phyloP scores from a whole-genome alignment of 2,113 vertebrate species.

The Ctenomys sociabilis region DNA sequence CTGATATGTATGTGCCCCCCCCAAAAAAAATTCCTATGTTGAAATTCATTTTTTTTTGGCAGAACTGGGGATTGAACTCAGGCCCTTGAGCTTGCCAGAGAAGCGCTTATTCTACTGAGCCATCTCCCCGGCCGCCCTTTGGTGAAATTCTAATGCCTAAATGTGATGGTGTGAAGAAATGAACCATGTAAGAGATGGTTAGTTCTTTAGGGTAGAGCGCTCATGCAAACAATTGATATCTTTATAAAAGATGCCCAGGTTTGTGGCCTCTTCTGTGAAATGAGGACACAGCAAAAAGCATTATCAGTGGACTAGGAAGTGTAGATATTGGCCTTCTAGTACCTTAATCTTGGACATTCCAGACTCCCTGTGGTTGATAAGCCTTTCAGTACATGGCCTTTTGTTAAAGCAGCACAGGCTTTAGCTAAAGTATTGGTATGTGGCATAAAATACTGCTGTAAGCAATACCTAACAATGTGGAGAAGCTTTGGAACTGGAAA shows the following conservation, averaged over 20 bases:
- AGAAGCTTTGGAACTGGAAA: background rate
- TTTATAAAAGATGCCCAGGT: background rate
- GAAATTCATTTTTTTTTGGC: background rate
- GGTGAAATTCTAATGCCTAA: background rate
- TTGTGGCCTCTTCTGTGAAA: background rate
- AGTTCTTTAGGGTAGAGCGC: background rate
- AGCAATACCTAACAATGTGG: background rate
- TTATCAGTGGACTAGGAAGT: background rate
- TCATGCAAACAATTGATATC: background rate
- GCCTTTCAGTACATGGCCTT: background rate
- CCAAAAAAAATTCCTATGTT: background rate
- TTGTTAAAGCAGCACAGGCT: background rate
- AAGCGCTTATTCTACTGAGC: too few species aligned
- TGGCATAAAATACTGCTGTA: rapidly evolving
- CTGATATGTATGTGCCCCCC: background rate
- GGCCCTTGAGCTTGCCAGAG: too few species aligned
- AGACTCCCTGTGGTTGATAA: background rate
- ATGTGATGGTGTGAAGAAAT: background rate
- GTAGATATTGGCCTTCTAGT: background rate
- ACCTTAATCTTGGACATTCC: background rate
- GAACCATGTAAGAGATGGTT: background rate
- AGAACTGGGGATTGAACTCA: too few species aligned
- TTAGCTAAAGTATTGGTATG: background rate
- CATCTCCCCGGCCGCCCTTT: too few species aligned
- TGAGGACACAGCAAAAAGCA: background rate